These are phyloP conservation scores for Sebastes minor DNA, from an alignment of 2,797 vertebrate species.

Conservation along the genomic window DNA sequence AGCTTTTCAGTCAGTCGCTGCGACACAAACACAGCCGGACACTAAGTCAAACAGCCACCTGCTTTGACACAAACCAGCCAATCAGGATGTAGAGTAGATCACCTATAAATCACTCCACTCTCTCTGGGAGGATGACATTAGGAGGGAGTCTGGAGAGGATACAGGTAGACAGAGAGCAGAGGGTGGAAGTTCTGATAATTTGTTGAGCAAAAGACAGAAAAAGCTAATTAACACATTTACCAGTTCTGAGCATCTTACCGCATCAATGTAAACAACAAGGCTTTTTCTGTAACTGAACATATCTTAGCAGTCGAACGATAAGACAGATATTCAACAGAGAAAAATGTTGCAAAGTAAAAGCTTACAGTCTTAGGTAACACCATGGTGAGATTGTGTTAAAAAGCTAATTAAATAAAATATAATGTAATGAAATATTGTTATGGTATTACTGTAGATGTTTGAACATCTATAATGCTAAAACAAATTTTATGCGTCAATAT, in stretches of 20 bases:
- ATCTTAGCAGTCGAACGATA: not conserved
- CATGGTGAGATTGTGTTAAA: not conserved
- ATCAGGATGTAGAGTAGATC: not conserved
- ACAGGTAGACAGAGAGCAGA: not conserved
- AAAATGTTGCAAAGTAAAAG: not conserved
- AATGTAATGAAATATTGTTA: not conserved
- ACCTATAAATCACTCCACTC: not conserved
- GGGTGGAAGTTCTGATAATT: not conserved
- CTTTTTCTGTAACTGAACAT: not conserved
- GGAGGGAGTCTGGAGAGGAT: not conserved
- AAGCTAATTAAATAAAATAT: not conserved
- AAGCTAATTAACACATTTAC: conserved; percentile 14
- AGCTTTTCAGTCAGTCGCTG: conserved; percentile 42
- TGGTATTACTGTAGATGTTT: not conserved
- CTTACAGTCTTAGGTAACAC: not conserved
- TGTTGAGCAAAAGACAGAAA: not conserved
- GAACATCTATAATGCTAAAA: not conserved
- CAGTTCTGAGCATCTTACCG: not conserved
- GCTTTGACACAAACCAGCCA: not conserved
- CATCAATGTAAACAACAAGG: not conserved
- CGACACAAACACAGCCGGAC: conserved; percentile 11
- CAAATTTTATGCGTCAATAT: not conserved
- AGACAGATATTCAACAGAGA: not conserved
- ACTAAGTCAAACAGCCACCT: not conserved
- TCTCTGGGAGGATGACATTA: not conserved